Evolutionary conservation across 2,888 invertebrate genomes (phyloP).

Genomic region (Melanophora roralis): DNA sequence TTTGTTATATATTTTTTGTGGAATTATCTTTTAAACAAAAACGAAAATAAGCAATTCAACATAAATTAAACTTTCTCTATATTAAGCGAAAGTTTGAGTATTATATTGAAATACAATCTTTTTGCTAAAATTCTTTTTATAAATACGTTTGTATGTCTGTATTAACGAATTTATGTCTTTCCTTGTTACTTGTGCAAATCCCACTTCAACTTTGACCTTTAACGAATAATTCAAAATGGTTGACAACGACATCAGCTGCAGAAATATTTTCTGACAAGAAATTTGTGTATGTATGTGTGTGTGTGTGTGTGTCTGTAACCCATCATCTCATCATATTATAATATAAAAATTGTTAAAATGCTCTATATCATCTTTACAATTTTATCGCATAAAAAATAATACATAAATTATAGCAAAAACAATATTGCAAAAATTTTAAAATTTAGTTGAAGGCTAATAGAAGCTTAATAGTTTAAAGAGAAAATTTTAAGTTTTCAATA

Average conservation of each 20-base stretch:
- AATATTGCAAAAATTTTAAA: no score
- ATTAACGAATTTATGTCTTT: no score
- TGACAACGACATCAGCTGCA: not conserved
- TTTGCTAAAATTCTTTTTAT: not conserved
- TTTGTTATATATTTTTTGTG: not conserved
- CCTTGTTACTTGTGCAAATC: not conserved
- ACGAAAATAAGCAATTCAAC: not conserved
- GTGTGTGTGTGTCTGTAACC: no score
- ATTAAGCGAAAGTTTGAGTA: not conserved
- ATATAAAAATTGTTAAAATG: no score
- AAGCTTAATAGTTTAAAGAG: no score
- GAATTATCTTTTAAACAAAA: not conserved
- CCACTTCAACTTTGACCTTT: slow-evolving; percentile 56
- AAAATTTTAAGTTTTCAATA: no score
- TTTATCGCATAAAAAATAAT: no score
- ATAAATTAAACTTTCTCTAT: no score
- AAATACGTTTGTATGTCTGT: not conserved
- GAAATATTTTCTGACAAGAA: not conserved
- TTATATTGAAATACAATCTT: not conserved
- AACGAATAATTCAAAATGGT: slow-evolving; percentile 27
- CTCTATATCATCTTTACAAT: not conserved
- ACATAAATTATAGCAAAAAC: no score
- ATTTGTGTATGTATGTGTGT: not conserved
- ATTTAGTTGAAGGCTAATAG: no score
- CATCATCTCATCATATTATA: no score